phyloP scores from a whole-genome alignment of 2,113 vertebrate species.

The Trematomus loennbergii region DNA sequence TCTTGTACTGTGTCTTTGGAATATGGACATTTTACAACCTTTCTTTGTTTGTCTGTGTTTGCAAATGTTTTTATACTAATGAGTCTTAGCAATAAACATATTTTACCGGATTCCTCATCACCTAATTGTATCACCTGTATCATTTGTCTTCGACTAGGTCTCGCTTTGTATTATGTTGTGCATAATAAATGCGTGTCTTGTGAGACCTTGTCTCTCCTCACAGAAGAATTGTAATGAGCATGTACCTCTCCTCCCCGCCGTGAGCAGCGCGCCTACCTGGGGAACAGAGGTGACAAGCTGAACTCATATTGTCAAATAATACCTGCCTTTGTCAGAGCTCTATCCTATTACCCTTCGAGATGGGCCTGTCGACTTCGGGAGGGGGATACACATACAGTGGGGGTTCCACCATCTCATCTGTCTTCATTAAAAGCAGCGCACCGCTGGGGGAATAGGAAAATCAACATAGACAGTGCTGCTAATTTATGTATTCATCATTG shows the following conservation, averaged over 20 bases:
- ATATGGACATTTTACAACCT: slow-evolving; percentile 21
- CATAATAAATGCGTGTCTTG: slow-evolving; percentile 64
- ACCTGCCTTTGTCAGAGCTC: slow-evolving; percentile 75
- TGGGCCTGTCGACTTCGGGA: slow-evolving; percentile 57
- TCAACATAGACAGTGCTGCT: slow-evolving; percentile 81
- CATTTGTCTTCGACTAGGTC: slow-evolving; percentile 49
- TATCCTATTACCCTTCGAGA: slow-evolving; percentile 71
- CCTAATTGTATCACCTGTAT: slow-evolving; percentile 56
- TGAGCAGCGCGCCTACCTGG: slow-evolving; percentile 60
- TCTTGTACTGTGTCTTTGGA: slow-evolving; percentile 29
- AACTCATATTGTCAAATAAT: slow-evolving; percentile 74
- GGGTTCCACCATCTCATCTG: slow-evolving; percentile 77
- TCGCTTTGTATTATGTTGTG: slow-evolving; percentile 45
- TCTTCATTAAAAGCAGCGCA: slow-evolving; percentile 82
- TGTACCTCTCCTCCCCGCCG: slow-evolving; percentile 68
- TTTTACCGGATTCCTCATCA: slow-evolving; percentile 46
- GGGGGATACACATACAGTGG: slow-evolving; percentile 70
- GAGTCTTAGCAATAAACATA: slow-evolving; percentile 65
- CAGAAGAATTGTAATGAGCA: slow-evolving; percentile 68
- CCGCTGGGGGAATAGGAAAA: slow-evolving; percentile 77
- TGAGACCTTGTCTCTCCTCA: slow-evolving; percentile 63
- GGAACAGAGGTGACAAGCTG: slow-evolving; percentile 72
- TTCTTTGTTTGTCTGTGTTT: slow-evolving; percentile 15
- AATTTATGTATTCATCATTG: slow-evolving; percentile 84
- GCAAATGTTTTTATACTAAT: slow-evolving; percentile 55